A percentile compares a stretch with the other conserved stretches of the same genome.
phyloP scores from a whole-genome alignment of 2,113 vertebrate genomes.

The Prionailurus bengalensis region DNA sequence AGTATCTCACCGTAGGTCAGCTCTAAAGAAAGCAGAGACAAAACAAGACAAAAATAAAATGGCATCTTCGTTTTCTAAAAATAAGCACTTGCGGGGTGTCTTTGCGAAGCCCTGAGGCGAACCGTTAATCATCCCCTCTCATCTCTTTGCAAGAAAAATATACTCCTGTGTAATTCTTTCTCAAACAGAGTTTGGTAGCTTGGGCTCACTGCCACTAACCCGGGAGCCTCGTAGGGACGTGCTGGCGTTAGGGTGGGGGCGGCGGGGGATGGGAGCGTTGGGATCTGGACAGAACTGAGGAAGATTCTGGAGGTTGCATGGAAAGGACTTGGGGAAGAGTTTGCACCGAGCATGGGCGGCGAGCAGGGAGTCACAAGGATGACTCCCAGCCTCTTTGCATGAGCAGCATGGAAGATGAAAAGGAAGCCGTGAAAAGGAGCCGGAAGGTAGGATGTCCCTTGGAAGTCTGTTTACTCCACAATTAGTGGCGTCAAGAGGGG shows the following conservation, averaged over 20 bases:
- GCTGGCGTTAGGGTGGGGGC: fast-evolving
- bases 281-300: neutral
- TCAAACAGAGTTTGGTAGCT: neutral
- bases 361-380: neutral
- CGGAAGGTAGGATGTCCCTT: neutral
- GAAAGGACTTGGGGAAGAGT: neutral
- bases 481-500: neutral
- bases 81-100: neutral
- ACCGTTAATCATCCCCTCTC: neutral
- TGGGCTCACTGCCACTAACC: neutral
- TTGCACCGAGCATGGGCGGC: neutral
- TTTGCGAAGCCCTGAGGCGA: neutral
- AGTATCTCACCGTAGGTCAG: neutral
- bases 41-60: neutral
- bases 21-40: neutral
- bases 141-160: neutral
- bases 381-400: neutral
- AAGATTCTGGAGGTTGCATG: neutral
- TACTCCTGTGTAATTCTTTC: neutral
- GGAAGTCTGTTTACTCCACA: neutral
- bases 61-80: constrained; percentile 40
- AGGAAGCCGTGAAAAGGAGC: neutral
- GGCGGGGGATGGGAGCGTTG: neutral
- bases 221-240: neutral
- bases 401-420: neutral